A percentile compares a stretch with the other conserved stretches of the same genome.
Conservation (phyloP, 2,113 vertebrate species). For the Platichthys stellatus region DNA sequence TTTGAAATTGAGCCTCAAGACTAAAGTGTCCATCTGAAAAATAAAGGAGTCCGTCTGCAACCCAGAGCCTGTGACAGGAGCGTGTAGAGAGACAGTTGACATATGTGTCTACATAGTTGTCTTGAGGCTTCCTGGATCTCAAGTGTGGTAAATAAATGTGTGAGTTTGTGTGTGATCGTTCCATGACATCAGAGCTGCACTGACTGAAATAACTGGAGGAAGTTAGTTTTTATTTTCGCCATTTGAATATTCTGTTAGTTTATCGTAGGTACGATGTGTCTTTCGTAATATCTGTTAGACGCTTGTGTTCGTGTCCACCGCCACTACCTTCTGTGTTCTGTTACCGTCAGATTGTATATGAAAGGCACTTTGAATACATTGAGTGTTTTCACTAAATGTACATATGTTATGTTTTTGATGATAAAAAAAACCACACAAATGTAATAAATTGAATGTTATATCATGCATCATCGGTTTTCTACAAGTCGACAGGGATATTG, state of each 20-base stretch:
- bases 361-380: constrained; percentile 75
- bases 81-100: not conserved
- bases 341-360: constrained; percentile 49
- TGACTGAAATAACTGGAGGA: constrained; percentile 24
- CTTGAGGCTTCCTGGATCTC: constrained; percentile 19
- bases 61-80: not conserved
- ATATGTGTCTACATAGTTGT: constrained; percentile 28
- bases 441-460: constrained; percentile 80
- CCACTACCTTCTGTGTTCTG: constrained; percentile 30
- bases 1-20: constrained; percentile 38
- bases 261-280: constrained; percentile 35
- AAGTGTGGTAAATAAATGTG: constrained; percentile 36
- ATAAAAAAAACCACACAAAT: constrained; percentile 14
- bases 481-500: not conserved
- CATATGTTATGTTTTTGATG: constrained; percentile 77
- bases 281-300: constrained; percentile 10
- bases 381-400: constrained; percentile 77
- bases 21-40: constrained; percentile 31
- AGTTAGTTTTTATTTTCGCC: not conserved
- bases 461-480: constrained; percentile 9
- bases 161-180: constrained; percentile 36
- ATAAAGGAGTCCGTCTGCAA: constrained; percentile 9
- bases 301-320: constrained; percentile 44
- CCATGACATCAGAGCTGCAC: constrained; percentile 15
- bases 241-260: constrained; percentile 1